These are phyloP conservation scores for Melieria crassipennis DNA, from an alignment of 2,888 invertebrate species.

Conservation along the genomic window DNA sequence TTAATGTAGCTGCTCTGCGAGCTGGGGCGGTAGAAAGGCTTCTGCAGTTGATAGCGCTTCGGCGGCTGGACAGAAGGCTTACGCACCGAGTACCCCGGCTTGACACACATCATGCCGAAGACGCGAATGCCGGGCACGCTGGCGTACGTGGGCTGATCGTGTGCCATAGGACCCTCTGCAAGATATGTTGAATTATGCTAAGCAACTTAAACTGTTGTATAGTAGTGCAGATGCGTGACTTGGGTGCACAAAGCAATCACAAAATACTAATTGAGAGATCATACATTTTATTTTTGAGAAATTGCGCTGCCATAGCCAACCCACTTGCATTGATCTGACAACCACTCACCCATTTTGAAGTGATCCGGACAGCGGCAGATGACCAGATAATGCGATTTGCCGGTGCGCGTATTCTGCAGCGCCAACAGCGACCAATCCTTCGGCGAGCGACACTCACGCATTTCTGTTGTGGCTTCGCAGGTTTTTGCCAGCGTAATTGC, in stretches of 20 bases:
- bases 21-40: constrained; percentile 61
- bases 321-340: neutral
- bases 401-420: constrained; percentile 89
- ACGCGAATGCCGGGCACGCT: constrained; percentile 93
- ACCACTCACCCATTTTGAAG: constrained; percentile 79
- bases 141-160: constrained; percentile 93
- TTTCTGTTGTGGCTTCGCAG: constrained; percentile 91
- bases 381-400: constrained; percentile 92
- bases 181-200: neutral
- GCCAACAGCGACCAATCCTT: constrained; percentile 92
- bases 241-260: neutral
- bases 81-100: constrained; percentile 66
- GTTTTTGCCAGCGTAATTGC: constrained; percentile 92
- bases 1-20: constrained; percentile 49
- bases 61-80: constrained; percentile 63
- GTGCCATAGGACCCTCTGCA: constrained; percentile 92
- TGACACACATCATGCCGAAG: constrained; percentile 93
- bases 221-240: no score
- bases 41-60: constrained; percentile 63
- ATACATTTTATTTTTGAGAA: no score
- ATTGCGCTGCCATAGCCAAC: no score
- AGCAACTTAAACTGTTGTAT: no score
- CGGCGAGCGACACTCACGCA: constrained; percentile 87
- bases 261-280: no score
- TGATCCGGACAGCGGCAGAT: constrained; percentile 90